A percentile compares a stretch with the other conserved stretches of the same genome.
Conservation (phyloP, 1,140 invertebrate genomes). For the Drosophila tropicalis region DNA sequence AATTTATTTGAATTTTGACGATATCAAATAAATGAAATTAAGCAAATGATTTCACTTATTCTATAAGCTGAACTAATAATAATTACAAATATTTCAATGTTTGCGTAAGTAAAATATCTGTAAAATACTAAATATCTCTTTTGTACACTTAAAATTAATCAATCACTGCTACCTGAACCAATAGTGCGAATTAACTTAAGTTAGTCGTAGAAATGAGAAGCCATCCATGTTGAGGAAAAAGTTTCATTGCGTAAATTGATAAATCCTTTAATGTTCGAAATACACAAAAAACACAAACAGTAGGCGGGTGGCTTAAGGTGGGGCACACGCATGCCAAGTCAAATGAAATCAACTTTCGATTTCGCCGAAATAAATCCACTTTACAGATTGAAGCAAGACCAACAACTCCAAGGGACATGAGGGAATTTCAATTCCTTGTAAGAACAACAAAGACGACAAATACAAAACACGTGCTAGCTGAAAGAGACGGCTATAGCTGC, state of each 20-base stretch:
- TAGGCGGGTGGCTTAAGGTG: background rate
- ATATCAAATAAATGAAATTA: background rate
- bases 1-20: background rate
- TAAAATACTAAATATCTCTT: too few relatives aligned
- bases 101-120: too few relatives aligned
- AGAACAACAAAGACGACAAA: slow-evolving; percentile 63
- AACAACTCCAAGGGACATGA: slow-evolving; percentile 31
- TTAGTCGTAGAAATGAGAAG: slow-evolving; percentile 39
- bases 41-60: too few relatives aligned
- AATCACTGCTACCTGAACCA: slow-evolving; percentile 39
- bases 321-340: background rate
- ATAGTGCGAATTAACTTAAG: slow-evolving; percentile 20
- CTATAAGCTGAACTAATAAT: too few relatives aligned
- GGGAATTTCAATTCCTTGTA: slow-evolving; percentile 70
- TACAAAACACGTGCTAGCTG: slow-evolving; percentile 59
- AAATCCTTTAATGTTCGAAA: slow-evolving; percentile 72
- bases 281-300: slow-evolving; percentile 10
- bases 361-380: slow-evolving; percentile 76
- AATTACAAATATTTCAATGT: too few relatives aligned
- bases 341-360: slow-evolving; percentile 74
- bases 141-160: slow-evolving; percentile 67
- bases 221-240: slow-evolving; percentile 36
- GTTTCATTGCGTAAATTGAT: slow-evolving; percentile 71
- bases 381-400: slow-evolving; percentile 57
- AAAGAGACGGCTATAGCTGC: slow-evolving; percentile 25